Base-by-base conservation (phyloP, 2,888 invertebrate genomes). In the Acrobasis repandana region DNA sequence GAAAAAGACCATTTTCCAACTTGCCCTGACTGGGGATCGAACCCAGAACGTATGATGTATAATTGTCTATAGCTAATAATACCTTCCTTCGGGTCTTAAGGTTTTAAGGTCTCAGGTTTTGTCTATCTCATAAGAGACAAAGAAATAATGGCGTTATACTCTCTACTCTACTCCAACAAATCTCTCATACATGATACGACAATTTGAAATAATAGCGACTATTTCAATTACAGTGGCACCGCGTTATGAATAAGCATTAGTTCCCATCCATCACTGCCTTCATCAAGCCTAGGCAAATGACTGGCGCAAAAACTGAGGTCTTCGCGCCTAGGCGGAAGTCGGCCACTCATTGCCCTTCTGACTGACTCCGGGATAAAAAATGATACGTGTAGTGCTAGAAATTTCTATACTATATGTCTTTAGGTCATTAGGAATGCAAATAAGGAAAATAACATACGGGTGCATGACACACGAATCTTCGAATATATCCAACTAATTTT, bases 281-380 rank as follows among this genome's bases (percentile, higher is more conserved):
- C 71, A 73, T 73, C 69, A 71, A 65, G 68, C 62, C 58, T 67
- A 68, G 61, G 71, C 68, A 77, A 75, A 77, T 75, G 71, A 72
- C 64, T 18, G 43, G 3, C 1, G 63, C 66, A 77, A 77, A 74
- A 76, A 75, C 56, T 57, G 49, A 49, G 63, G 64, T 51, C 46
- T 48, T 49, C 43, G 59, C 48, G 56, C 64, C 67, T 56, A 52
- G 51, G 28, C 62, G 58, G 61, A 54, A 60, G 28, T 60, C 33
- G 33, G 38, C 34, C 46, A 28, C 46, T 60, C 47, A 47, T 60
- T 60, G 60, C 60, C 60, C 60, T 60, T 60, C 46, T 52, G 28
- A 47, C 47, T 43, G 20, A 52, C 15, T 52, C 6, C 8, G 28
- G 10, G 10, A 11, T 18, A 11, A 54, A 6, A 38, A 11, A 38